A percentile compares a stretch with the other conserved stretches of the same genome.
These are phyloP conservation scores for Halyomorpha halys DNA, from an alignment of 1,140 invertebrate species.

Conservation along the genomic window DNA sequence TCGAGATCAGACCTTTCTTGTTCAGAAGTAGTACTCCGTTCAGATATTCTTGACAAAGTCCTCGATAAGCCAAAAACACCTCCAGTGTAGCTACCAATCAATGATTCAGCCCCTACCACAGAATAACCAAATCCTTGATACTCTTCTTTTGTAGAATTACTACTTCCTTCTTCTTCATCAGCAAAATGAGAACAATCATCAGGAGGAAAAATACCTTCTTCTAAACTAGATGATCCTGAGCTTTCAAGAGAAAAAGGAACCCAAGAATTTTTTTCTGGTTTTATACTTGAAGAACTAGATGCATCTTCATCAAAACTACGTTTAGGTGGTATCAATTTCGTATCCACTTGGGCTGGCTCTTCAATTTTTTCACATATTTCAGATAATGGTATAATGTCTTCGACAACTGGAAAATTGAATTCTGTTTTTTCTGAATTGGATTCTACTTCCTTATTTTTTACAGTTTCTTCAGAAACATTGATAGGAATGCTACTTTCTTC, in stretches of 20 bases:
- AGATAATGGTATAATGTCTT: constrained; percentile 20
- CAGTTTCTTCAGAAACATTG: neutral
- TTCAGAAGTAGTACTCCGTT: constrained; percentile 75
- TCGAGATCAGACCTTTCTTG: constrained; percentile 62
- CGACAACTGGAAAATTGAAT: neutral
- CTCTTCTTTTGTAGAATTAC: constrained; percentile 54
- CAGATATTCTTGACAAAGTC: constrained; percentile 73
- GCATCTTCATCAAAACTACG: constrained; percentile 33
- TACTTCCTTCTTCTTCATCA: constrained; percentile 40
- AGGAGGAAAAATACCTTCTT: constrained; percentile 65
- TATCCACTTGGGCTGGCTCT: constrained; percentile 15
- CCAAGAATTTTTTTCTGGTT: constrained; percentile 44
- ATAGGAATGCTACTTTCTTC: neutral
- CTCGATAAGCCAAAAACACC: constrained; percentile 56
- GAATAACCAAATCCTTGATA: constrained; percentile 62
- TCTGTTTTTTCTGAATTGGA: neutral
- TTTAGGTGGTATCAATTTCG: constrained; percentile 31
- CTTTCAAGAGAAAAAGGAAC: constrained; percentile 68
- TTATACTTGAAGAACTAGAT: constrained; percentile 31
- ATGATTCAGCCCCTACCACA: constrained; percentile 50
- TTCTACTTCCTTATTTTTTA: neutral
- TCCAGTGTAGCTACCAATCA: constrained; percentile 46
- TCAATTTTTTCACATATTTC: constrained; percentile 22
- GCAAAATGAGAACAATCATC: constrained; percentile 48
- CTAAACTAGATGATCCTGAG: constrained; percentile 66